Conservation (phyloP, 2,888 invertebrate species). For the Nudaria mundana region DNA sequence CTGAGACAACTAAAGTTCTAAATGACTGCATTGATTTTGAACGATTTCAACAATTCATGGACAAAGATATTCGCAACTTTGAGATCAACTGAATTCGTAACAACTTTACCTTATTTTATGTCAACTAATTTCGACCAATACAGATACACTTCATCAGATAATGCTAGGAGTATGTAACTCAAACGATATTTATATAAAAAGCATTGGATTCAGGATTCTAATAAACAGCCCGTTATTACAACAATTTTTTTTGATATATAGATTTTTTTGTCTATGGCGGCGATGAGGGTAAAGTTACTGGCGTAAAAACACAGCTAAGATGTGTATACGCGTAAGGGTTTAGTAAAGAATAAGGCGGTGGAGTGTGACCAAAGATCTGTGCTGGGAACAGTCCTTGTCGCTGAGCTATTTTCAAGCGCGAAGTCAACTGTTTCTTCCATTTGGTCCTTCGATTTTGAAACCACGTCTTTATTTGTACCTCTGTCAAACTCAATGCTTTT, state of each 20-base stretch:
- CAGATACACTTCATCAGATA: too few species aligned
- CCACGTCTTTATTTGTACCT: conserved; percentile 98
- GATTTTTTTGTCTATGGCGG: conserved; percentile 41
- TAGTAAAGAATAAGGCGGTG: conserved; percentile 83
- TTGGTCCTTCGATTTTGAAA: conserved; percentile 97
- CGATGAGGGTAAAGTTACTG: conserved; percentile 72
- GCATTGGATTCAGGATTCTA: too few species aligned
- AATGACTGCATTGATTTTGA: too few species aligned
- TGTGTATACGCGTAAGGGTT: conserved; percentile 84
- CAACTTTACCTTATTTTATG: too few species aligned
- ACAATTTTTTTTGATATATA: background rate
- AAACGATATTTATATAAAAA: too few species aligned
- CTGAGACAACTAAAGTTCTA: too few species aligned
- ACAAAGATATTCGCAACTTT: too few species aligned
- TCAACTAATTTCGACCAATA: too few species aligned
- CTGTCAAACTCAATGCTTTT: conserved; percentile 92
- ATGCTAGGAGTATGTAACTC: too few species aligned
- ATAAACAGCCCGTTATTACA: too few species aligned
- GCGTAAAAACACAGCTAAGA: conserved; percentile 81
- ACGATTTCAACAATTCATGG: too few species aligned
- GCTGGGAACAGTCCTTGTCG: conserved; percentile 89
- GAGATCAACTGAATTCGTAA: too few species aligned
- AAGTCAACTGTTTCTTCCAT: conserved; percentile 98
- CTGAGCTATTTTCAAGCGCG: conserved; percentile 93
- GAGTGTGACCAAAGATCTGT: conserved; percentile 83